Evolutionary conservation across 1,140 invertebrate genomes (phyloP).

Genomic region (Drosophila pectinifera): DNA sequence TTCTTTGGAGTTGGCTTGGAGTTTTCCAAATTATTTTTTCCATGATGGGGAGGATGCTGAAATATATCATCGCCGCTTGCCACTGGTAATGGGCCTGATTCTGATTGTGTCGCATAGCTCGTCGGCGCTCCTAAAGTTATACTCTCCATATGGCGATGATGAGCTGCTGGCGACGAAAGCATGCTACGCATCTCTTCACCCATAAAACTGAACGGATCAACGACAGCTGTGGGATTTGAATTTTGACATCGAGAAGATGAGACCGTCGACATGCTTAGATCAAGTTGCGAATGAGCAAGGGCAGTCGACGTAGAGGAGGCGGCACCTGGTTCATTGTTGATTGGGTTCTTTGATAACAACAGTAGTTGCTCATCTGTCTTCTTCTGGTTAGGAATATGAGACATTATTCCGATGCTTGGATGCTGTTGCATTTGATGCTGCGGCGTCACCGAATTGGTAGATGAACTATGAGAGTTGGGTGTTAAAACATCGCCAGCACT

Average conservation of each 20-base stretch:
- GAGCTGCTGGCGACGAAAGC: conserved; percentile 27
- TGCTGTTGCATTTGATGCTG: conserved; percentile 74
- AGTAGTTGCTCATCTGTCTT: conserved; percentile 52
- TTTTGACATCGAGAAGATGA: conserved; percentile 5
- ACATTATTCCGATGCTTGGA: conserved; percentile 18
- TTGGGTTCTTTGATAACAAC: conserved; percentile 20
- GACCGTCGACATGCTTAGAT: neutral
- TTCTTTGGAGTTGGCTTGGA: conserved; percentile 49
- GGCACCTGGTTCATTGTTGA: conserved; percentile 1
- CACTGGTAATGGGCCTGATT: conserved; percentile 13
- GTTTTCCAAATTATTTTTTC: conserved; percentile 20
- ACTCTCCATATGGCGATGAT: conserved; percentile 17
- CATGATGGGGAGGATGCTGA: conserved; percentile 22
- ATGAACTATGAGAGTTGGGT: conserved; percentile 87
- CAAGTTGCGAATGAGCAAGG: conserved; percentile 1
- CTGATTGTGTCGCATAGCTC: conserved; percentile 25
- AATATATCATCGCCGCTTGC: conserved; percentile 21
- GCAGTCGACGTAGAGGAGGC: neutral
- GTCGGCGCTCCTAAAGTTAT: conserved; percentile 7
- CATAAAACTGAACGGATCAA: conserved; percentile 66
- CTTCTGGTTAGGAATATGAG: conserved; percentile 28
- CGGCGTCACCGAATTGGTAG: conserved; percentile 86
- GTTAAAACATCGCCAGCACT: conserved; percentile 91
- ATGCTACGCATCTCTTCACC: conserved; percentile 57
- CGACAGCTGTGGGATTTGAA: conserved; percentile 34